phyloP scores from a whole-genome alignment of 1,140 invertebrate species.

The Formica exsecta region DNA sequence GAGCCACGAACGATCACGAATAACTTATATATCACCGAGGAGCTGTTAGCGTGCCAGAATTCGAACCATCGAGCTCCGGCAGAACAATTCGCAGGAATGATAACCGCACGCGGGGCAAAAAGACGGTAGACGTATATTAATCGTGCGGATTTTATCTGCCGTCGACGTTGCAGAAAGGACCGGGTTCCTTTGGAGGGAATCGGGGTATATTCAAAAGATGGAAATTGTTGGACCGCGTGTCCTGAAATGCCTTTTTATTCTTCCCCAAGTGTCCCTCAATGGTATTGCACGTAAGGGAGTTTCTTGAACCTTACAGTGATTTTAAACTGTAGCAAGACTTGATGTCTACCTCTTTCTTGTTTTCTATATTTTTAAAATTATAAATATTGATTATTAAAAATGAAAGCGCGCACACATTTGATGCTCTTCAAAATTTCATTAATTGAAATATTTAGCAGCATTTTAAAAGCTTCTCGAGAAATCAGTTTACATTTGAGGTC shows the following conservation, averaged over 20 bases:
- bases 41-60: slow-evolving; percentile 41
- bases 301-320: not conserved
- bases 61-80: slow-evolving; percentile 50
- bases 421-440: not conserved
- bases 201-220: slow-evolving; percentile 17
- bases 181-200: not conserved
- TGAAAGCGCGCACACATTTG: not conserved
- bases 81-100: slow-evolving; percentile 66
- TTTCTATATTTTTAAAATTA: too few relatives aligned
- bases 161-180: slow-evolving; percentile 57
- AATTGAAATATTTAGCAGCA: not conserved
- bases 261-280: not conserved
- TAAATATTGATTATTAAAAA: too few relatives aligned
- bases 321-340: not conserved
- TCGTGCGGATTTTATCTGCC: slow-evolving; percentile 76
- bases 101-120: slow-evolving; percentile 68
- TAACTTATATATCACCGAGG: slow-evolving; percentile 46
- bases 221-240: slow-evolving; percentile 39
- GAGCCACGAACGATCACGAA: slow-evolving; percentile 20
- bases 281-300: not conserved
- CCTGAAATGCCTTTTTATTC: slow-evolving; percentile 32
- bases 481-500: not conserved
- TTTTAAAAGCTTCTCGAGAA: not conserved
- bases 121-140: slow-evolving; percentile 71
- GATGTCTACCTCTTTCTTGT: not conserved